These are phyloP conservation scores for Ellobium chinense DNA, from an alignment of 2,888 invertebrate genomes.

Conservation along the genomic window DNA sequence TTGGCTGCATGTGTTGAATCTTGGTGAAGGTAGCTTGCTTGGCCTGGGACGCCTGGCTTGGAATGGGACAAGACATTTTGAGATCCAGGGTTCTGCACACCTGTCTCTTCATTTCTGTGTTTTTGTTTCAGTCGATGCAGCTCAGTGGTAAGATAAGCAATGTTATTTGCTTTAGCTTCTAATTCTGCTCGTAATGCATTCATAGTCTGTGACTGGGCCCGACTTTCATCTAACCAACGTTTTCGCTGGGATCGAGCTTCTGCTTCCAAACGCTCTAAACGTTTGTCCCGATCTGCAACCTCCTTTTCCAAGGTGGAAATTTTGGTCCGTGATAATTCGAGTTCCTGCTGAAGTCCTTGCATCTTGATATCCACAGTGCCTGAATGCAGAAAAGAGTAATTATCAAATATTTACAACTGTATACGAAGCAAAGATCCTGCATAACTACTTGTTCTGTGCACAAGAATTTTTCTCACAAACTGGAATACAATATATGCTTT, in stretches of 20 bases:
- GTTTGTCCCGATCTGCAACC: slow-evolving; percentile 63
- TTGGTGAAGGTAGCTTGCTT: slow-evolving; percentile 58
- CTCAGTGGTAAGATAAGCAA: slow-evolving; percentile 72
- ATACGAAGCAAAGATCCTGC: too few relatives aligned
- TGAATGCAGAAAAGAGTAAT: background rate
- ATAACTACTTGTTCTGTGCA: too few relatives aligned
- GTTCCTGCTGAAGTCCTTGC: slow-evolving; percentile 35
- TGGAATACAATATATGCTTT: too few relatives aligned
- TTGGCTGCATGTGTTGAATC: slow-evolving; percentile 55
- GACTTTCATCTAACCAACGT: slow-evolving; percentile 67
- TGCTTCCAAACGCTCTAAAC: slow-evolving; percentile 63
- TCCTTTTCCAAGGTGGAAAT: slow-evolving; percentile 46
- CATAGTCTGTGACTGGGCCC: slow-evolving; percentile 49
- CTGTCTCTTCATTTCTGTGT: slow-evolving; percentile 28
- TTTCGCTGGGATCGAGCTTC: slow-evolving; percentile 66
- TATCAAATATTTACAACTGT: too few relatives aligned
- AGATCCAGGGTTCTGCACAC: background rate
- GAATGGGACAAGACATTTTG: background rate
- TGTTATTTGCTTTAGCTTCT: slow-evolving; percentile 71
- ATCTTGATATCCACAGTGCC: slow-evolving; percentile 37
- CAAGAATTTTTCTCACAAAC: too few relatives aligned
- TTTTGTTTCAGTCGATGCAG: slow-evolving; percentile 65
- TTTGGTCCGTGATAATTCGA: slow-evolving; percentile 35
- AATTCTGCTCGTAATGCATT: slow-evolving; percentile 67
- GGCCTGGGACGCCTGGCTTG: background rate